These are phyloP conservation scores for Denticeps clupeoides DNA, from an alignment of 2,797 vertebrate species.

Conservation along the genomic window DNA sequence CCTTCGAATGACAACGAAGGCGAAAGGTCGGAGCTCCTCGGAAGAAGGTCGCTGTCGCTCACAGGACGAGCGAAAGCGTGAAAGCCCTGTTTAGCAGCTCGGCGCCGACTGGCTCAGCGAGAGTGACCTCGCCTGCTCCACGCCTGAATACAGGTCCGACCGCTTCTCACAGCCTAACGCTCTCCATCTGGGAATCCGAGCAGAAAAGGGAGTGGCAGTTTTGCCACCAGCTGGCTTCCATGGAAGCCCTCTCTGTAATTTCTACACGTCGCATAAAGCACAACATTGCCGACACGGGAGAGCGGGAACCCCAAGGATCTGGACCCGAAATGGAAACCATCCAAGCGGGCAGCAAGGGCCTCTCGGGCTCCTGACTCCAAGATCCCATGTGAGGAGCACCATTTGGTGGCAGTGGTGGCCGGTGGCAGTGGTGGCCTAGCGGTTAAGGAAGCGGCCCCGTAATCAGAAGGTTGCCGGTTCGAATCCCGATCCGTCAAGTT, in stretches of 20 bases:
- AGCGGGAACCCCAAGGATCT: conserved; percentile 39
- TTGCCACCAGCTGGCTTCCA: conserved; percentile 50
- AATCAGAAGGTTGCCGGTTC: too few species aligned
- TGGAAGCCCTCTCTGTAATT: conserved; percentile 52
- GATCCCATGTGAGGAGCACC: too few species aligned
- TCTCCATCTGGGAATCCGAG: not conserved
- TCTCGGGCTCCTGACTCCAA: conserved; percentile 9
- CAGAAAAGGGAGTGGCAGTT: conserved; percentile 39
- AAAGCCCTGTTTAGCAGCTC: too few species aligned
- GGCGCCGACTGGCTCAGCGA: too few species aligned
- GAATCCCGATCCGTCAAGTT: too few species aligned
- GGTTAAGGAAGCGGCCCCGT: too few species aligned
- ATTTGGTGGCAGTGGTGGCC: too few species aligned
- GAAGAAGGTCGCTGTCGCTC: too few species aligned
- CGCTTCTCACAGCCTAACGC: conserved; percentile 19
- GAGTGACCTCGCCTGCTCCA: conserved; percentile 18
- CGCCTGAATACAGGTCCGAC: conserved; percentile 33
- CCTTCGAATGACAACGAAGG: conserved; percentile 12
- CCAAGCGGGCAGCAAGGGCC: conserved; percentile 24
- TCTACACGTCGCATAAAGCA: conserved; percentile 52
- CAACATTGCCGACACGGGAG: conserved; percentile 55
- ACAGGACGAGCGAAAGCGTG: too few species aligned
- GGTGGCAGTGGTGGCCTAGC: too few species aligned
- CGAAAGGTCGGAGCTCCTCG: conserved; percentile 11
- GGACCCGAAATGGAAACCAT: too few species aligned